phyloP scores from a whole-genome alignment of 2,888 invertebrate genomes.

The Asteroscopus sphinx region DNA sequence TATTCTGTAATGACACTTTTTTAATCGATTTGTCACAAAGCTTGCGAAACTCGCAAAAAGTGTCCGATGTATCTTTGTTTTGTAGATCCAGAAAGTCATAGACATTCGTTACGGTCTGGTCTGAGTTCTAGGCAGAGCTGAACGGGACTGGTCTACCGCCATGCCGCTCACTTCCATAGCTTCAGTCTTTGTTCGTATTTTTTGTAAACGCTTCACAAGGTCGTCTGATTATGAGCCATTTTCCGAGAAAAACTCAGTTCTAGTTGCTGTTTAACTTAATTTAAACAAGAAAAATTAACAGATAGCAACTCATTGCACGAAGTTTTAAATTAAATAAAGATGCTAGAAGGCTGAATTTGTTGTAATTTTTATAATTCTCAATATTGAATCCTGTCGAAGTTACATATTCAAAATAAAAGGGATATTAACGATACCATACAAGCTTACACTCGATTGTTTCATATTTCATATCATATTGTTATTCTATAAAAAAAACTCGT shows the following conservation, averaged over 20 bases:
- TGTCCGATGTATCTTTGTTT: slow-evolving; percentile 52
- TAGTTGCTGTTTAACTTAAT: neutral
- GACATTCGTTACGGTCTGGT: slow-evolving; percentile 35
- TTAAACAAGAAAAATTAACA: neutral
- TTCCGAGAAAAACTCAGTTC: slow-evolving; percentile 3
- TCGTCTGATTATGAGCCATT: slow-evolving; percentile 5
- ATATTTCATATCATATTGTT: slow-evolving; percentile 34
- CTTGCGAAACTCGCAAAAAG: slow-evolving; percentile 59
- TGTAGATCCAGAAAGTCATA: slow-evolving; percentile 43
- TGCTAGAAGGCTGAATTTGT: neutral
- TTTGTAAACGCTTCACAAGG: slow-evolving; percentile 9
- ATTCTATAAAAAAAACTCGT: slow-evolving; percentile 53
- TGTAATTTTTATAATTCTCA: slow-evolving; percentile 7
- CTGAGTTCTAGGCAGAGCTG: slow-evolving; percentile 11
- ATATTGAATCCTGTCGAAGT: slow-evolving; percentile 18
- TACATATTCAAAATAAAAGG: slow-evolving; percentile 41
- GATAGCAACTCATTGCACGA: neutral
- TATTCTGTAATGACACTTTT: slow-evolving; percentile 71
- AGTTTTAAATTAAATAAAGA: neutral
- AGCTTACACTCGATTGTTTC: slow-evolving; percentile 39
- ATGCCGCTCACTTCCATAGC: slow-evolving; percentile 5
- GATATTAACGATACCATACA: slow-evolving; percentile 36
- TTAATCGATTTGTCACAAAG: slow-evolving; percentile 69
- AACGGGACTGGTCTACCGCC: slow-evolving; percentile 3
- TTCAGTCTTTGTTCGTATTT: slow-evolving; percentile 8